These are phyloP conservation scores for Athrips mouffetella DNA, from an alignment of 2,888 invertebrate genomes.

Conservation along the genomic window DNA sequence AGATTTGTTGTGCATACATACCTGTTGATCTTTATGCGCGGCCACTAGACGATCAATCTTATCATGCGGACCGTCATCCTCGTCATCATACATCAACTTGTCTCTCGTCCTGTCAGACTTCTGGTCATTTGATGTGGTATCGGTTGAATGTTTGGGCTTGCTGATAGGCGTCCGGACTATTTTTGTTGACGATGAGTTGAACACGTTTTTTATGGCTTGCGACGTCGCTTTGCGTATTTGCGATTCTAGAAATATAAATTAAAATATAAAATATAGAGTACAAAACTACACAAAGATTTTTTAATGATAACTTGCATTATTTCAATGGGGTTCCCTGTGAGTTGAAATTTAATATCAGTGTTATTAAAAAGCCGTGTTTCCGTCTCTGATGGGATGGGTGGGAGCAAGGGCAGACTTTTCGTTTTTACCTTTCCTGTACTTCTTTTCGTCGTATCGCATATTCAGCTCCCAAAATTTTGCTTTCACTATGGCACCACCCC, in stretches of 20 bases:
- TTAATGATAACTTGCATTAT: too few relatives aligned
- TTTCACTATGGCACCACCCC: too few relatives aligned
- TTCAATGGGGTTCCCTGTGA: too few relatives aligned
- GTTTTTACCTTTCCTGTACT: too few relatives aligned
- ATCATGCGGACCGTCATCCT: slow-evolving; percentile 54
- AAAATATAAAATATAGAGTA: not conserved
- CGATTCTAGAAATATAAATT: slow-evolving; percentile 43
- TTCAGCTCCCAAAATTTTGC: too few relatives aligned
- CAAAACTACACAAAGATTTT: too few relatives aligned
- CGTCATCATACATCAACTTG: slow-evolving; percentile 66
- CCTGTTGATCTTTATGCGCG: slow-evolving; percentile 38
- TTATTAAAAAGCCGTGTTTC: too few relatives aligned
- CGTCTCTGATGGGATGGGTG: too few relatives aligned
- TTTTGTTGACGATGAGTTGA: slow-evolving; percentile 41
- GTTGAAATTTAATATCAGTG: too few relatives aligned
- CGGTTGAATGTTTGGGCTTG: not conserved
- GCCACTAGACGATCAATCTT: slow-evolving; percentile 64
- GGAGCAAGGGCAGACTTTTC: too few relatives aligned
- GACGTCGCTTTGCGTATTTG: slow-evolving; percentile 64
- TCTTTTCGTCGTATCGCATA: too few relatives aligned
- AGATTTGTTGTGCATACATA: not conserved
- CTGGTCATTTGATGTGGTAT: not conserved
- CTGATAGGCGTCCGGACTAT: slow-evolving; percentile 47
- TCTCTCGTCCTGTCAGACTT: slow-evolving; percentile 47
- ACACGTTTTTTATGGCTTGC: slow-evolving; percentile 52